phyloP scores from a whole-genome alignment of 1,140 invertebrate genomes.

The Magallana angulata region DNA sequence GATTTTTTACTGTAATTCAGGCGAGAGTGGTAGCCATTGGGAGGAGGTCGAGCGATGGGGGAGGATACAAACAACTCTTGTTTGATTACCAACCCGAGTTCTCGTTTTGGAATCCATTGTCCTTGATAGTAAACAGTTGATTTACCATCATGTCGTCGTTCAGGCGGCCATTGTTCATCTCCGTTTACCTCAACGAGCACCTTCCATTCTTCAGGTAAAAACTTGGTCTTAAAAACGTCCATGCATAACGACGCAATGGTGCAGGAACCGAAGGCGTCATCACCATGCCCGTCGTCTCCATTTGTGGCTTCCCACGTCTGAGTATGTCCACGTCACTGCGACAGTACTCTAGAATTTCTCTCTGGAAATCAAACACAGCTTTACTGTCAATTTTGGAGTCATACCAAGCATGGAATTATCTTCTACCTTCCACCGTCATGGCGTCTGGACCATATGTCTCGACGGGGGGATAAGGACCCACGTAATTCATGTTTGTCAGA shows the following conservation, averaged over 20 bases:
- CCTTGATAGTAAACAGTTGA: background rate
- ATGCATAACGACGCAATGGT: constrained; percentile 58
- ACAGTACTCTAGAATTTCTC: constrained; percentile 53
- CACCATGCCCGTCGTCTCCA: background rate
- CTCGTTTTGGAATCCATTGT: background rate
- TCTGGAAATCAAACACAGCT: constrained; percentile 51
- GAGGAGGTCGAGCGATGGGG: constrained; percentile 44
- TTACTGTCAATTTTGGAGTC: constrained; percentile 15
- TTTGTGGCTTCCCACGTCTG: constrained; percentile 12
- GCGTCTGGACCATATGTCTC: constrained; percentile 39
- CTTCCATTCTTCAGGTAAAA: constrained; percentile 46
- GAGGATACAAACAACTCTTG: constrained; percentile 36
- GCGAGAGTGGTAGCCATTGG: constrained; percentile 50
- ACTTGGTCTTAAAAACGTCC: constrained; percentile 56
- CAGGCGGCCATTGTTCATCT: constrained; percentile 20
- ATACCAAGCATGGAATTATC: constrained; percentile 51
- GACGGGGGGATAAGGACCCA: constrained; percentile 40
- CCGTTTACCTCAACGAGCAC: constrained; percentile 36
- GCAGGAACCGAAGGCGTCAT: constrained; percentile 55
- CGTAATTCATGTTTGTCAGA: constrained; percentile 41
- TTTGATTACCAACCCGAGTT: background rate
- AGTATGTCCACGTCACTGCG: constrained; percentile 54
- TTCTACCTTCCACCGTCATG: constrained; percentile 38
- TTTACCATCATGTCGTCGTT: constrained; percentile 3
- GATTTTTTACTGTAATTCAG: constrained; percentile 47